phyloP scores from a whole-genome alignment of 2,888 invertebrate genomes.

The Drosophila tripunctata region DNA sequence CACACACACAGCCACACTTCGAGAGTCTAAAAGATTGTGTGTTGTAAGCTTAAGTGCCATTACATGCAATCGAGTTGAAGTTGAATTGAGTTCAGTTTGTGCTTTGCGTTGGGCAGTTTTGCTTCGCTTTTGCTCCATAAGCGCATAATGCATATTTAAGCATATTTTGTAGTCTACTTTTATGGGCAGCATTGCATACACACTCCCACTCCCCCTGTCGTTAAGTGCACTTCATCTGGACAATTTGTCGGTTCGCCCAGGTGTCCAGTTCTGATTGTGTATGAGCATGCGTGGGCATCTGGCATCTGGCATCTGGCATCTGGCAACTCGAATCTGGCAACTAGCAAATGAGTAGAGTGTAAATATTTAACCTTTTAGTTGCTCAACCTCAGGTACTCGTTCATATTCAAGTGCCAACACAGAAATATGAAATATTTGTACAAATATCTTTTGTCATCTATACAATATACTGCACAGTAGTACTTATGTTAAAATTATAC shows the following conservation, averaged over 20 bases:
- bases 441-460: slow-evolving; percentile 2
- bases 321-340: not conserved
- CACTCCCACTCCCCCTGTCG: slow-evolving; percentile 5
- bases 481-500: not conserved
- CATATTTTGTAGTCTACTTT: slow-evolving; percentile 76
- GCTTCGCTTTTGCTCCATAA: slow-evolving; percentile 48
- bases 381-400: slow-evolving; percentile 1
- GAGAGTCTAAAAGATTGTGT: slow-evolving; percentile 38
- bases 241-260: slow-evolving; percentile 54
- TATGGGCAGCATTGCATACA: slow-evolving; percentile 42
- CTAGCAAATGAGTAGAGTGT: slow-evolving; percentile 8
- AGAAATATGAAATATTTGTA: not conserved
- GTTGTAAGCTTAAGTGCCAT: slow-evolving; percentile 78
- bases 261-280: slow-evolving; percentile 8
- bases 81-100: slow-evolving; percentile 49
- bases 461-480: too few species aligned
- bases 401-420: slow-evolving; percentile 6
- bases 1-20: slow-evolving; percentile 8
- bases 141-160: slow-evolving; percentile 78
- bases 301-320: not conserved
- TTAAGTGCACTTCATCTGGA: slow-evolving; percentile 70
- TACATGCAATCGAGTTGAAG: slow-evolving; percentile 73
- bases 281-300: slow-evolving; percentile 4
- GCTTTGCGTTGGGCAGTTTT: slow-evolving; percentile 27
- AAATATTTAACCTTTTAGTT: slow-evolving; percentile 15